Conservation (phyloP, 2,113 vertebrate species). For the Nycticebus coucang region DNA sequence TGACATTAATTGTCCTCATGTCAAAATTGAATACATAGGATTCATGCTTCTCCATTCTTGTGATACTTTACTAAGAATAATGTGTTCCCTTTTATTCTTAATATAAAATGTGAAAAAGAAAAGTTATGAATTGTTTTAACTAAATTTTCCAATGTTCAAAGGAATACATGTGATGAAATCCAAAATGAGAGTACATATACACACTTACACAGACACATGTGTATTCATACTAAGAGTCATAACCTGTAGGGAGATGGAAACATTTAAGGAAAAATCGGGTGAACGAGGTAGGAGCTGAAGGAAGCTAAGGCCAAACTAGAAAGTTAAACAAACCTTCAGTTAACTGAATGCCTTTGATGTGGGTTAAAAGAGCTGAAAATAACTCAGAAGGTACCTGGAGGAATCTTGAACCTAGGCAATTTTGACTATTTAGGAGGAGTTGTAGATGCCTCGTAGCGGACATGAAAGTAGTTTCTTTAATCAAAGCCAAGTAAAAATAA, state of each 20-base stretch:
- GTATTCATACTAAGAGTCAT: background rate
- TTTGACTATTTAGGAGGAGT: background rate
- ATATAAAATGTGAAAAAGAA: slow-evolving; percentile 20
- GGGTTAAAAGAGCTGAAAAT: background rate
- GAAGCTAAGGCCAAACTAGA: background rate
- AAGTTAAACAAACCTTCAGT: background rate
- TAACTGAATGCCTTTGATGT: background rate
- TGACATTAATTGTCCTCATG: no score
- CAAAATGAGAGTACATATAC: background rate
- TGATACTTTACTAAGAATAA: no score
- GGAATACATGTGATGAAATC: background rate
- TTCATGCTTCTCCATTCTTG: no score
- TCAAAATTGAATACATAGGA: no score
- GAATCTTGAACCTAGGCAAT: background rate
- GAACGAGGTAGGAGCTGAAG: slow-evolving; percentile 4
- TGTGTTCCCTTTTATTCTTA: background rate
- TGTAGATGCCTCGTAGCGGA: background rate
- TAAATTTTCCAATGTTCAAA: slow-evolving; percentile 21
- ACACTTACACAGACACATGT: background rate
- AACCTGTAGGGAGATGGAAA: background rate
- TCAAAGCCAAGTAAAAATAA: background rate
- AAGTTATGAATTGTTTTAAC: background rate
- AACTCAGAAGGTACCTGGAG: background rate
- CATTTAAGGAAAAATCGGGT: background rate
- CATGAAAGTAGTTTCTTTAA: slow-evolving; percentile 13